Evolutionary conservation across 2,797 vertebrate genomes (phyloP).

Genomic region (Acestrorhynchus altus): DNA sequence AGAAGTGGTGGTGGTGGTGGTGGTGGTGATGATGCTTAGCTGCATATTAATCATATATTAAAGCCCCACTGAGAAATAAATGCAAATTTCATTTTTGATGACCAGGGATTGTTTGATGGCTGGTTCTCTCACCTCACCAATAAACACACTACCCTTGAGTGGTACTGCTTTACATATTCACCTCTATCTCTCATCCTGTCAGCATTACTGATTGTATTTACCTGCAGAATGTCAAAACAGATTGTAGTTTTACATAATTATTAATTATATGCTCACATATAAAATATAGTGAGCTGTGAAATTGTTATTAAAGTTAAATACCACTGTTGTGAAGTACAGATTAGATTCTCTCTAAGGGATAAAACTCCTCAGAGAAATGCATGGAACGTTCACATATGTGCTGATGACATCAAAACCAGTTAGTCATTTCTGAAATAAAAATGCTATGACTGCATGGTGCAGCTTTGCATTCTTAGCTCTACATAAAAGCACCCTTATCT

Average conservation of each 20-base stretch:
- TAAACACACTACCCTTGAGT: neutral
- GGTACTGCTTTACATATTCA: neutral
- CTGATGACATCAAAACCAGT: neutral
- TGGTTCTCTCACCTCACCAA: neutral
- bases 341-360: neutral
- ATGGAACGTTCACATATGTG: neutral
- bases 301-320: no score
- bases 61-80: neutral
- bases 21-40: neutral
- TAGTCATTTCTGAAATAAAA: neutral
- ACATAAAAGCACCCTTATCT: constrained; percentile 10
- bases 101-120: neutral
- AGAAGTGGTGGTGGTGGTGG: neutral
- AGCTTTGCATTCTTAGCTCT: neutral
- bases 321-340: no score
- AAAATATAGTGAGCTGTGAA: no score
- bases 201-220: neutral
- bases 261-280: no score
- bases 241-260: no score
- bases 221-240: no score
- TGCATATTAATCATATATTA: neutral
- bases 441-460: neutral
- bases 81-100: neutral
- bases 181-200: neutral
- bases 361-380: neutral